phyloP scores from a whole-genome alignment of 1,140 invertebrate species.

The Coelopa frigida region DNA sequence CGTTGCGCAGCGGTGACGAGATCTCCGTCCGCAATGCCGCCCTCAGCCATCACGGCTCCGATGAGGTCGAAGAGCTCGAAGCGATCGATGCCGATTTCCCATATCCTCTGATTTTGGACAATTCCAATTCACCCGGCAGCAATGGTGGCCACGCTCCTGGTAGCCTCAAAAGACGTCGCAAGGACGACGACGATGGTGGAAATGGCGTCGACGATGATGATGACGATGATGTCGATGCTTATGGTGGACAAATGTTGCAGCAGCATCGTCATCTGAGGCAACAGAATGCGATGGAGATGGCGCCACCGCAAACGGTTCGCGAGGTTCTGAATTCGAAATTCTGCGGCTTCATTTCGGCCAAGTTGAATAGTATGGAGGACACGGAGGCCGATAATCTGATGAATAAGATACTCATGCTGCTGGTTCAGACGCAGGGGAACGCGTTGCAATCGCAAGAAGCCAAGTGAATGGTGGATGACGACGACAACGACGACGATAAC shows the following conservation, averaged over 20 bases:
- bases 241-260: constrained; percentile 40
- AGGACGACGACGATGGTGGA: constrained; percentile 18
- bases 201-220: constrained; percentile 20
- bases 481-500: too few relatives aligned
- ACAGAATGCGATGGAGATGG: constrained; percentile 29
- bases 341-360: constrained; percentile 41
- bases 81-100: constrained; percentile 42
- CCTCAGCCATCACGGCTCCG: constrained; percentile 21
- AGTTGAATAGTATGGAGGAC: constrained; percentile 42
- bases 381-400: constrained; percentile 42
- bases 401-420: constrained; percentile 38
- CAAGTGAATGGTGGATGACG: too few relatives aligned
- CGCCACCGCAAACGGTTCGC: constrained; percentile 37
- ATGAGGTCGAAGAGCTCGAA: constrained; percentile 38
- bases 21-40: constrained; percentile 12
- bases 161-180: constrained; percentile 25
- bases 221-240: constrained; percentile 27
- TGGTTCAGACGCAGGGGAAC: constrained; percentile 35
- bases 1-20: constrained; percentile 27
- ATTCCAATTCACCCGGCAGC: constrained; percentile 29
- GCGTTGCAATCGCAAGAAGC: constrained; percentile 5
- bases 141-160: constrained; percentile 12
- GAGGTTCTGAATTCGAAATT: constrained; percentile 41
- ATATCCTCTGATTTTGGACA: constrained; percentile 38
- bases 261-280: constrained; percentile 40